phyloP scores from a whole-genome alignment of 2,888 invertebrate genomes.

The Stratiomys singularior region DNA sequence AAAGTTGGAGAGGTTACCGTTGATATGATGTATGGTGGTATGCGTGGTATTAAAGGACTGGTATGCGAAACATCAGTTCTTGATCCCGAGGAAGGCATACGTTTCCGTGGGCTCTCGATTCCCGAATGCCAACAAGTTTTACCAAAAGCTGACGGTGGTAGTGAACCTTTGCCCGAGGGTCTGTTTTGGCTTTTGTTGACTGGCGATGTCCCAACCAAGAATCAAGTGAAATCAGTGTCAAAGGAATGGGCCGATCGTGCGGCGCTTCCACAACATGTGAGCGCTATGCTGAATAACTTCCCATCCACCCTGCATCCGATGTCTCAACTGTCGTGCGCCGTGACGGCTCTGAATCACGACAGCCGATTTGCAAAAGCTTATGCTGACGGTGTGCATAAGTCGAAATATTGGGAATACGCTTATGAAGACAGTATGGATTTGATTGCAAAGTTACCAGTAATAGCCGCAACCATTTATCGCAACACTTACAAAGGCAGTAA shows the following conservation, averaged over 20 bases:
- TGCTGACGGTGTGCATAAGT: slow-evolving; percentile 69
- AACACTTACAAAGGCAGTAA: neutral
- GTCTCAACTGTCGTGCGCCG: slow-evolving; percentile 80
- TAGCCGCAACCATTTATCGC: slow-evolving; percentile 72
- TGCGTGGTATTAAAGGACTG: too few species aligned
- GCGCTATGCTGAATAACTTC: slow-evolving; percentile 78
- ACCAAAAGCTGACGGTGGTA: slow-evolving; percentile 78
- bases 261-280: slow-evolving; percentile 76
- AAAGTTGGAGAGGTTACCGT: slow-evolving; percentile 98
- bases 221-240: slow-evolving; percentile 75
- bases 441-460: slow-evolving; percentile 81
- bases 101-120: slow-evolving; percentile 19
- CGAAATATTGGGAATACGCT: slow-evolving; percentile 76
- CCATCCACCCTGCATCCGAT: slow-evolving; percentile 80
- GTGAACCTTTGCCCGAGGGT: slow-evolving; percentile 86
- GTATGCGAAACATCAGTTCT: neutral
- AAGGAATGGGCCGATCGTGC: slow-evolving; percentile 77
- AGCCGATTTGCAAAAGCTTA: slow-evolving; percentile 77
- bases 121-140: slow-evolving; percentile 85
- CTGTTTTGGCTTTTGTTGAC: slow-evolving; percentile 87
- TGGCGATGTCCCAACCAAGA: slow-evolving; percentile 81
- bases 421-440: slow-evolving; percentile 84
- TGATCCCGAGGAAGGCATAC: neutral
- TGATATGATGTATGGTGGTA: slow-evolving; percentile 84
- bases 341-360: slow-evolving; percentile 79